phyloP scores from a whole-genome alignment of 2,888 invertebrate genomes.

The Megaustenia siamemsis region DNA sequence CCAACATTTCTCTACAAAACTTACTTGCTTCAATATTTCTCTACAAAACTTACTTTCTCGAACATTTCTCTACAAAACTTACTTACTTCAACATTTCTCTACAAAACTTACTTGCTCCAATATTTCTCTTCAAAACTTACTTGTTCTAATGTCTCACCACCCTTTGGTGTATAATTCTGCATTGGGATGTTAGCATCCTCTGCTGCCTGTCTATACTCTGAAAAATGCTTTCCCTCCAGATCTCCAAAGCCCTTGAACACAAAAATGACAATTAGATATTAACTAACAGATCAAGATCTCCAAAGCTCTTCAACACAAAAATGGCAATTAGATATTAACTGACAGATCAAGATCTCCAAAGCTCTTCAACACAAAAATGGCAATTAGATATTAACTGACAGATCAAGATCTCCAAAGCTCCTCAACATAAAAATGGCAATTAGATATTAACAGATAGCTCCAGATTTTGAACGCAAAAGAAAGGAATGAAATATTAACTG shows the following conservation, averaged over 20 bases:
- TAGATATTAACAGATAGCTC: too few relatives aligned
- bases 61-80: too few relatives aligned
- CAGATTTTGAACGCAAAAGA: too few relatives aligned
- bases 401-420: too few relatives aligned
- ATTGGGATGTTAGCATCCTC: conserved; percentile 62
- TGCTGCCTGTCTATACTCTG: conserved; percentile 66
- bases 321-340: not conserved
- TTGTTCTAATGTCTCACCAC: conserved; percentile 70
- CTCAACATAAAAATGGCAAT: too few relatives aligned
- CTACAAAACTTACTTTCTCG: too few relatives aligned
- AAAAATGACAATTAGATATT: not conserved
- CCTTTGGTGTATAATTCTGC: conserved; percentile 68
- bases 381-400: too few relatives aligned
- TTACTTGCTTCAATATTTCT: too few relatives aligned
- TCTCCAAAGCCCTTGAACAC: conserved; percentile 72
- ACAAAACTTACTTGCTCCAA: not conserved
- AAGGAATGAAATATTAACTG: too few relatives aligned
- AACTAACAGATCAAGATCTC: not conserved
- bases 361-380: too few relatives aligned
- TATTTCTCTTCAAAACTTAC: conserved; percentile 55
- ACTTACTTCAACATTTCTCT: too few relatives aligned
- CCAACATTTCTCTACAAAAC: too few relatives aligned
- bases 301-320: not conserved
- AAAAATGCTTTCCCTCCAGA: conserved; percentile 70
- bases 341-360: not conserved